Conservation (phyloP, 1,140 invertebrate species). For the Nomia melanderi region DNA sequence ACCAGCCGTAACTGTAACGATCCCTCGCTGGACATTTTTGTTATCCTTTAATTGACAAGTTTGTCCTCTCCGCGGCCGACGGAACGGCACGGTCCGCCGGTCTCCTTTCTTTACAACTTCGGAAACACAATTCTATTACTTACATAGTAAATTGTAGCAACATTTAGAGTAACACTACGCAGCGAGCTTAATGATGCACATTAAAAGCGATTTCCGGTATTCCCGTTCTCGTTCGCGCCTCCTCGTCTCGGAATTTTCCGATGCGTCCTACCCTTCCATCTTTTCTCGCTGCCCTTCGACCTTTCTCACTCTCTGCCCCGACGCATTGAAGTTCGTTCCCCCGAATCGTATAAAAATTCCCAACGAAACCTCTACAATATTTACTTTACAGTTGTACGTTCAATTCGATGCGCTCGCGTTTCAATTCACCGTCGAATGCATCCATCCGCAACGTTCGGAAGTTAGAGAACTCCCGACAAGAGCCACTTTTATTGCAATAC, state of each 20-base stretch:
- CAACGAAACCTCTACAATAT: no score
- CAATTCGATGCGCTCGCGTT: no score
- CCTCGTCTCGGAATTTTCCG: neutral
- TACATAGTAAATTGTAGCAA: constrained; percentile 60
- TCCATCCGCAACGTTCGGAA: no score
- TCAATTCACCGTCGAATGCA: no score
- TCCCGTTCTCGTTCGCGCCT: constrained; percentile 19
- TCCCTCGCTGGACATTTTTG: constrained; percentile 39
- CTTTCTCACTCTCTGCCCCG: no score
- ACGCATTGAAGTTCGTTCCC: no score
- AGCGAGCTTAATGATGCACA: constrained; percentile 66
- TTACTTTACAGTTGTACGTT: no score
- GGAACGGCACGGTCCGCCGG: constrained; percentile 44
- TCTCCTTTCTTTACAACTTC: constrained; percentile 52
- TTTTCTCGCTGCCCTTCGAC: no score
- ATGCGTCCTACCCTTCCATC: no score
- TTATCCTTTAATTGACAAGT: constrained; percentile 63
- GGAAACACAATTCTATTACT: constrained; percentile 61
- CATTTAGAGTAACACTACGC: constrained; percentile 66
- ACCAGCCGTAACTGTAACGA: constrained; percentile 36
- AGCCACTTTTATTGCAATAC: no score
- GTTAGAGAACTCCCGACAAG: no score
- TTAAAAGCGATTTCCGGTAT: constrained; percentile 61
- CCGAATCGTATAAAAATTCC: no score
- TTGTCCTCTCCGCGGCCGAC: constrained; percentile 39